Percentiles rank a stretch among this genome's conserved stretches.
These are phyloP conservation scores for Metopia argyrocephala DNA, from an alignment of 2,888 invertebrate genomes.

Conservation along the genomic window DNA sequence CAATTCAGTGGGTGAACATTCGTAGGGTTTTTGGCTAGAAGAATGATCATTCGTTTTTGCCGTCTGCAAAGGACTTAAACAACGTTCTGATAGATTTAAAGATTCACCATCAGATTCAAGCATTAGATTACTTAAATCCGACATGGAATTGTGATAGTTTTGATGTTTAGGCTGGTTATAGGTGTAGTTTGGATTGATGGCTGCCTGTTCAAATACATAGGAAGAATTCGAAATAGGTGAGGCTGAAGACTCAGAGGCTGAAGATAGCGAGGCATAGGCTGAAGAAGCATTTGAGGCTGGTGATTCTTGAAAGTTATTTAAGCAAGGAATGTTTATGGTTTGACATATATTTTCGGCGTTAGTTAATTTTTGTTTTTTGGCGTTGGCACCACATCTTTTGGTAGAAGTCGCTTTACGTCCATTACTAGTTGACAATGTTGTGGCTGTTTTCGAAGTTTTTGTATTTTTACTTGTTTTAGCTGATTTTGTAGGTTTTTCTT, in stretches of 20 bases:
- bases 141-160: constrained; percentile 66
- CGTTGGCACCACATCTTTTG: constrained; percentile 57
- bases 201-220: constrained; percentile 64
- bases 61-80: constrained; percentile 71
- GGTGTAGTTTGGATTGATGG: constrained; percentile 59
- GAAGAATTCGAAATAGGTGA: constrained; percentile 65
- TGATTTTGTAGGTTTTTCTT: constrained; percentile 29
- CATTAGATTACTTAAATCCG: constrained; percentile 73
- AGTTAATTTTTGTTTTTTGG: constrained; percentile 59
- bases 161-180: constrained; percentile 49
- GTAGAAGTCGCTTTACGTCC: constrained; percentile 45
- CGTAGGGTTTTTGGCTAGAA: too few species aligned
- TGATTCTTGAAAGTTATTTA: constrained; percentile 48
- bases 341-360: too few species aligned
- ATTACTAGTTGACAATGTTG: constrained; percentile 13
- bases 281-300: constrained; percentile 65
- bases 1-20: constrained; percentile 64
- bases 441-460: constrained; percentile 41
- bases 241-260: constrained; percentile 68
- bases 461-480: constrained; percentile 2
- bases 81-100: constrained; percentile 76
- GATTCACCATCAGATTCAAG: constrained; percentile 83
- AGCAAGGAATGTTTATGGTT: too few species aligned
- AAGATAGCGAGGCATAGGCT: constrained; percentile 67
- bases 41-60: constrained; percentile 39